These are phyloP conservation scores for Euzetes globulus DNA, from an alignment of 2,888 invertebrate species.

Conservation along the genomic window DNA sequence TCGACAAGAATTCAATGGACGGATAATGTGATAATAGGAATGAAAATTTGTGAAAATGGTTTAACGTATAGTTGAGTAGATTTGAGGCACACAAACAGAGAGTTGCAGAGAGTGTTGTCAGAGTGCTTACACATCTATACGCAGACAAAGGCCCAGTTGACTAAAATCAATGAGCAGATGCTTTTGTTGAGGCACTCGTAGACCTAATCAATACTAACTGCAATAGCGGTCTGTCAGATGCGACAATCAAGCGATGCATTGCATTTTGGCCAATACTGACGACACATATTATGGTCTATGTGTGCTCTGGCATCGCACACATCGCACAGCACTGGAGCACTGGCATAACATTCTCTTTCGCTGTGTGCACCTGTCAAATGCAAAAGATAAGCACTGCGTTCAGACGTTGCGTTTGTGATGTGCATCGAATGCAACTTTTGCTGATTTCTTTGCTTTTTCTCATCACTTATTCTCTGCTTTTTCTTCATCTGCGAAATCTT, in stretches of 20 bases:
- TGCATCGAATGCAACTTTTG: slow-evolving; percentile 10
- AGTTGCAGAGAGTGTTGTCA: not conserved
- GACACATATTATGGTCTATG: not conserved
- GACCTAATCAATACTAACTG: slow-evolving; percentile 25
- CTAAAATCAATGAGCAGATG: slow-evolving; percentile 22
- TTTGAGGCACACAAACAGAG: not conserved
- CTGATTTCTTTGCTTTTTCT: not conserved
- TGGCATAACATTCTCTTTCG: slow-evolving; percentile 15
- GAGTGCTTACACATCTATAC: not conserved
- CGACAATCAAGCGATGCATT: slow-evolving; percentile 13
- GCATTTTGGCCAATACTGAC: slow-evolving; percentile 19
- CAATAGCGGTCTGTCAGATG: slow-evolving; percentile 25
- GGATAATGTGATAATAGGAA: slow-evolving; percentile 27
- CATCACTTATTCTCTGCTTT: not conserved
- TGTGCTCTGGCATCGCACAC: not conserved
- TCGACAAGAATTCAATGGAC: slow-evolving; percentile 7
- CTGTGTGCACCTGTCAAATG: slow-evolving; percentile 27
- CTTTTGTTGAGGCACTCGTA: slow-evolving; percentile 13
- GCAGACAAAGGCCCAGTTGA: not conserved
- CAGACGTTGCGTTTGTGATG: not conserved
- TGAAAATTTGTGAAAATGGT: slow-evolving; percentile 13
- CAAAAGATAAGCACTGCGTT: slow-evolving; percentile 21
- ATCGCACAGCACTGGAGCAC: not conserved
- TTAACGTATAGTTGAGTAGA: slow-evolving; percentile 6
- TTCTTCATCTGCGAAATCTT: slow-evolving; percentile 2